phyloP scores from a whole-genome alignment of 2,888 invertebrate species.

The Ectemnius continuus region DNA sequence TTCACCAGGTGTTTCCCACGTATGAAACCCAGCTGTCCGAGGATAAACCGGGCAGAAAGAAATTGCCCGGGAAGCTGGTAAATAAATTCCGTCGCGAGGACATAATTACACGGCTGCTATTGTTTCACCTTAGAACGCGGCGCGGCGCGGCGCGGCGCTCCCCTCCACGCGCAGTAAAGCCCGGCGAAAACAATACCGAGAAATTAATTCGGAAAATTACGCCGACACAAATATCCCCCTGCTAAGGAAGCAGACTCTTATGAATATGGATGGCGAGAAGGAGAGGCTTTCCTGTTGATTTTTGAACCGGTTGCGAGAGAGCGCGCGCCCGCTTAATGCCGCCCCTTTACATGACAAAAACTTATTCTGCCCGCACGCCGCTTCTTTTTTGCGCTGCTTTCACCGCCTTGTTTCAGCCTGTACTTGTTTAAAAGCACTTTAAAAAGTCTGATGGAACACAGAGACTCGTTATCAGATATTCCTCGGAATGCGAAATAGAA shows the following conservation, averaged over 20 bases:
- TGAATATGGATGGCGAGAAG: neutral
- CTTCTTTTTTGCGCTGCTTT: too few relatives aligned
- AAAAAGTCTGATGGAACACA: too few relatives aligned
- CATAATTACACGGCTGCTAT: neutral
- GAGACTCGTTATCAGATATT: too few relatives aligned
- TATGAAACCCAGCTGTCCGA: slow-evolving; percentile 2
- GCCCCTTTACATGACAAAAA: too few relatives aligned
- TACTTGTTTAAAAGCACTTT: too few relatives aligned
- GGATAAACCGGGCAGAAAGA: neutral
- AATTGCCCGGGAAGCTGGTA: neutral
- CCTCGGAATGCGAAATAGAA: too few relatives aligned
- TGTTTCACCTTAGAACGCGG: neutral
- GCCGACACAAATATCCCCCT: neutral
- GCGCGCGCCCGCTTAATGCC: too few relatives aligned
- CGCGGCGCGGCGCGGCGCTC: too few relatives aligned
- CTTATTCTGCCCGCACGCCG: too few relatives aligned
- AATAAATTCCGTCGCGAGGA: neutral
- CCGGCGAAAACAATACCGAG: slow-evolving; percentile 6
- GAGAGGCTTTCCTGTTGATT: slow-evolving; percentile 3
- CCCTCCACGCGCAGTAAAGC: neutral
- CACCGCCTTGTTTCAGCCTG: too few relatives aligned
- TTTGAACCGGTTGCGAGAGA: too few relatives aligned
- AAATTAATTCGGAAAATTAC: slow-evolving; percentile 6
- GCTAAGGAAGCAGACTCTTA: slow-evolving; percentile 4
- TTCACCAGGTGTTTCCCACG: slow-evolving; percentile 27